Conservation (phyloP, 2,113 vertebrate species). For the Acinonyx jubatus region DNA sequence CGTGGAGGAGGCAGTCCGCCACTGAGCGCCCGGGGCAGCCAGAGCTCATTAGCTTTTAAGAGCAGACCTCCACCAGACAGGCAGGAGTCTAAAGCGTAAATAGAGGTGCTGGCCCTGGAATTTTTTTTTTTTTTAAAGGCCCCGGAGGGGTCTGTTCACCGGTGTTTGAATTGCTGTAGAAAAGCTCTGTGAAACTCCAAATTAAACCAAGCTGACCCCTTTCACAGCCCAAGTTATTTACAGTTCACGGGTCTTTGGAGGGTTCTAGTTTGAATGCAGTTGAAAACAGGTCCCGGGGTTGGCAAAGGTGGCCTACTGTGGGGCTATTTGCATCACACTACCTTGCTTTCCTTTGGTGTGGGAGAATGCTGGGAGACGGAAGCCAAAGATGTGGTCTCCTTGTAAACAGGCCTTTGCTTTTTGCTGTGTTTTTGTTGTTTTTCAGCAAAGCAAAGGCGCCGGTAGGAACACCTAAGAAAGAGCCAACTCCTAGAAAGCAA, state of each 20-base stretch:
- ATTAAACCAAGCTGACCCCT: conserved; percentile 76
- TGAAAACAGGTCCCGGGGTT: conserved; percentile 65
- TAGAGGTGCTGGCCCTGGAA: conserved; percentile 61
- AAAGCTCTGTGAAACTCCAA: conserved; percentile 68
- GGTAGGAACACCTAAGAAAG: conserved; percentile 28
- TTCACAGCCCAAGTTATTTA: conserved; percentile 73
- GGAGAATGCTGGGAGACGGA: conserved; percentile 44
- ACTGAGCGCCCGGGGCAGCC: accelerated
- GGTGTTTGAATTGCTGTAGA: conserved; percentile 78
- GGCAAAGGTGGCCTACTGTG: conserved; percentile 53
- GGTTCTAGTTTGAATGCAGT: conserved; percentile 69
- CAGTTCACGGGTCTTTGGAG: conserved; percentile 77
- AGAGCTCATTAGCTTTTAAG: conserved; percentile 78
- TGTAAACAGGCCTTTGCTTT: conserved; percentile 74
- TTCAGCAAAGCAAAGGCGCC: conserved; percentile 53
- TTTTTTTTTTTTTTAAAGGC: conserved; percentile 67
- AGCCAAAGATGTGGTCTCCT: background rate
- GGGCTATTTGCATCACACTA: conserved; percentile 70
- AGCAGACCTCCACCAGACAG: conserved; percentile 71
- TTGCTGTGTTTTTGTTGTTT: background rate
- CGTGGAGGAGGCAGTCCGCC: background rate
- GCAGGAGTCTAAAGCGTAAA: conserved; percentile 77
- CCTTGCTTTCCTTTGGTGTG: conserved; percentile 61
- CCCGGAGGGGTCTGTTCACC: conserved; percentile 69
- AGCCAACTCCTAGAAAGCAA: conserved; percentile 66